Conservation (phyloP, 2,113 vertebrate species). For the Sclerurus mexicanus region DNA sequence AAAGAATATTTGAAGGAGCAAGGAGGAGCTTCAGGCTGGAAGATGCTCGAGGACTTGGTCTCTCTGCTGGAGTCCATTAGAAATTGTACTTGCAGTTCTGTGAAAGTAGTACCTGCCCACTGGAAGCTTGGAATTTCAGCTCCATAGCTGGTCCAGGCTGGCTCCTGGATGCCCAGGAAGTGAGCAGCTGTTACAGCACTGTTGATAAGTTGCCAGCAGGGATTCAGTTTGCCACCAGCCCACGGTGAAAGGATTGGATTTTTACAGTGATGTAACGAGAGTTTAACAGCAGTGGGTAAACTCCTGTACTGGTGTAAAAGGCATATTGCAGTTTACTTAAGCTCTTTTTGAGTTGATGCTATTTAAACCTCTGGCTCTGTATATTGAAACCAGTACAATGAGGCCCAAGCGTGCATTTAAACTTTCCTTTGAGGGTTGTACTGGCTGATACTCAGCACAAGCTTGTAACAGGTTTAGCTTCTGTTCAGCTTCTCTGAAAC, state of each 20-base stretch:
- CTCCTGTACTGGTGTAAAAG: not conserved
- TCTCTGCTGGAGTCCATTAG: not conserved
- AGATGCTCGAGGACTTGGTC: not conserved
- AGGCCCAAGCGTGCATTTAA: slow-evolving; percentile 17
- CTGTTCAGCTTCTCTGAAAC: slow-evolving; percentile 7
- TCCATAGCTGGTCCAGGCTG: not conserved
- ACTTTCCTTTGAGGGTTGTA: slow-evolving; percentile 42
- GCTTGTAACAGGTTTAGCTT: not conserved
- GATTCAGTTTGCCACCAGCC: not conserved
- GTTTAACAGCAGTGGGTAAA: not conserved
- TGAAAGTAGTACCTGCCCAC: not conserved
- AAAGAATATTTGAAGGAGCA: not conserved
- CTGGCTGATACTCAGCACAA: slow-evolving; percentile 2
- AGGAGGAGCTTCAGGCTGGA: not conserved
- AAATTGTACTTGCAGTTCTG: not conserved
- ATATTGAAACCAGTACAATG: not conserved
- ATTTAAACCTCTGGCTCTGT: slow-evolving; percentile 13
- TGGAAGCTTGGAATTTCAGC: not conserved
- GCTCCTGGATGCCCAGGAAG: not conserved
- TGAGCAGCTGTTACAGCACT: not conserved
- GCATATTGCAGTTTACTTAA: not conserved
- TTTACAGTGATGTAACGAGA: not conserved
- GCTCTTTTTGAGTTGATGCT: not conserved
- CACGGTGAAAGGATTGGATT: not conserved
- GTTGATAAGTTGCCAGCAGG: not conserved